Evolutionary conservation across 2,113 vertebrate species (phyloP).

Genomic region (Prinia subflava): DNA sequence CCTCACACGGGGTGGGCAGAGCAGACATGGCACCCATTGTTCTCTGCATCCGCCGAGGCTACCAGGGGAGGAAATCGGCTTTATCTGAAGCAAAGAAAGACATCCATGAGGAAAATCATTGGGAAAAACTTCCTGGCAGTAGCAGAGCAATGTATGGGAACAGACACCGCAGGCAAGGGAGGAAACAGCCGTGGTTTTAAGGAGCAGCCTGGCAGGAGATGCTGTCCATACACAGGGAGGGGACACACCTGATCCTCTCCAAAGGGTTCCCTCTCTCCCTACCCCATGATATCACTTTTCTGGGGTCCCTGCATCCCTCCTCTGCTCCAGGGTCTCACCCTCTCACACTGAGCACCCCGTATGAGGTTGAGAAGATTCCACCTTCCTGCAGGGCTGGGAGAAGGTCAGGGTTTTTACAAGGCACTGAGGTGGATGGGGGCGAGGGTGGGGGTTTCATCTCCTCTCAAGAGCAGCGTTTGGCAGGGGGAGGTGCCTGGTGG

Average conservation of each 20-base stretch:
- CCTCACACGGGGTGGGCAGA: not conserved
- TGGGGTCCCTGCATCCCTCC: not conserved
- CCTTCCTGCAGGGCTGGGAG: not conserved
- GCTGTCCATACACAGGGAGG: not conserved
- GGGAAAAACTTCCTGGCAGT: conserved; percentile 34
- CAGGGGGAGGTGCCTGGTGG: not conserved
- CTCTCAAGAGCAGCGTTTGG: not conserved
- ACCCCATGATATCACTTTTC: not conserved
- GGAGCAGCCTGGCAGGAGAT: not conserved
- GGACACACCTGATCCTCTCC: not conserved
- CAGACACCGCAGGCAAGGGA: rapidly evolving
- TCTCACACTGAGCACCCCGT: not conserved
- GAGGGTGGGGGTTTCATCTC: not conserved
- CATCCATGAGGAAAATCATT: conserved; percentile 10
- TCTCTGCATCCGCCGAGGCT: not conserved
- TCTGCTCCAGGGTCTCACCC: not conserved
- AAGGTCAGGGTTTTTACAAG: not conserved
- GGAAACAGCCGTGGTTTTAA: not conserved
- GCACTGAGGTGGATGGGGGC: not conserved
- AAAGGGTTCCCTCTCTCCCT: not conserved
- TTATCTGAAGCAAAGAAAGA: not conserved
- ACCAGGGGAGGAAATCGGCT: not conserved
- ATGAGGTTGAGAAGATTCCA: no score
- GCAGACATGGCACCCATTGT: conserved; percentile 17
- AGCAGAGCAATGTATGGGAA: conserved; percentile 3